Percentiles rank a stretch among this genome's conserved stretches.
Evolutionary conservation across 2,888 invertebrate species (phyloP).

Genomic region (Rhamnusium bicolor): DNA sequence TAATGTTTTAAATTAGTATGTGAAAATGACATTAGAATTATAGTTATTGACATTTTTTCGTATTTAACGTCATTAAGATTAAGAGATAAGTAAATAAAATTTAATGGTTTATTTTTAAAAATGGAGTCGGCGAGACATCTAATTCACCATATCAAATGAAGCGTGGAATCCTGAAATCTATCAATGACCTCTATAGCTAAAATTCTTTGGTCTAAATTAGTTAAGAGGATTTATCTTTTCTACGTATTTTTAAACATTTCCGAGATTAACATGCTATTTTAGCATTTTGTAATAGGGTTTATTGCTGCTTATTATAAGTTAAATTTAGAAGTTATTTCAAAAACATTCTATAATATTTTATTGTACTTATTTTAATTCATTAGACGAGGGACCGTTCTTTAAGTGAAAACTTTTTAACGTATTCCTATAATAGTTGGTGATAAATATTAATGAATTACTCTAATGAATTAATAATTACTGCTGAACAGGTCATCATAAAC

Average conservation of each 20-base stretch:
- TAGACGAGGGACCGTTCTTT: background rate
- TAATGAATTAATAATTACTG: background rate
- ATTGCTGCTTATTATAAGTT: background rate
- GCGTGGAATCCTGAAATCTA: background rate
- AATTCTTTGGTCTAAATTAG: background rate
- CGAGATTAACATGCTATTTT: background rate
- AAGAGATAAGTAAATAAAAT: background rate
- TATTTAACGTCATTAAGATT: background rate
- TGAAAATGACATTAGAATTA: too few species aligned
- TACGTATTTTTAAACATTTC: background rate
- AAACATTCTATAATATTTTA: background rate
- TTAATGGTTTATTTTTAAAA: background rate
- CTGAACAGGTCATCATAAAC: background rate
- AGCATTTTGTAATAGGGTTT: too few species aligned
- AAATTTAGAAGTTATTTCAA: background rate
- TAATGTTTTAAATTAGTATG: too few species aligned
- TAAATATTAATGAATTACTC: constrained; percentile 8
- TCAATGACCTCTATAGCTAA: background rate
- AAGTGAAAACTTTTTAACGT: background rate
- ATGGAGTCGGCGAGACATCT: background rate
- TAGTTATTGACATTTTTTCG: too few species aligned
- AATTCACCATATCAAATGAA: background rate
- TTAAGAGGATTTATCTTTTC: background rate
- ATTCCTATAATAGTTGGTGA: background rate
- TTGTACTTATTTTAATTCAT: too few species aligned